Evolutionary conservation across 2,797 vertebrate genomes (phyloP), one percentile per base, ranked within the genome.

Genomic region (Alcedo atthis): DNA sequence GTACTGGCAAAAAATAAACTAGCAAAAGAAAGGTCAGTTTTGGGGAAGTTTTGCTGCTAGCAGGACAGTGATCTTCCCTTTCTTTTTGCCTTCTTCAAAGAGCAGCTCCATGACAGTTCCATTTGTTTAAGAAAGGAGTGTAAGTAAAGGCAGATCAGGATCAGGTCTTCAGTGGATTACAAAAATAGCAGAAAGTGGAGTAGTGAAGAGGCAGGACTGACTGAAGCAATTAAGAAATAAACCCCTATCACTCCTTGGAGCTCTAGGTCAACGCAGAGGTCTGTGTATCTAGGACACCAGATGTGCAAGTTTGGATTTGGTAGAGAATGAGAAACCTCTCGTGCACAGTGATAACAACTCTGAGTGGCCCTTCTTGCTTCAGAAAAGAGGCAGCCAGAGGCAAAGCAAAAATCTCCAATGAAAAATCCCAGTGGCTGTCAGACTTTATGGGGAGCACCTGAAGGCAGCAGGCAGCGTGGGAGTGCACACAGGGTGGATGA

Each of bases 301-400:
- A 73, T 42, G 69, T 67, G 73, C 16, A 86, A 63, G 26, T 62
- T 12, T 43, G 9, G 24, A 55, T 81, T 69, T 76, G 46, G 54
- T 28, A 48, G 53, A 87, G 74, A 89, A 90, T 25, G 15, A 91
- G 70, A 76, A 81, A 77, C 7, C n/a, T 80, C 68, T 71, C 30
- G 30, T 12, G 57, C 33, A 32, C 21, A 43, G 67, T 7, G 15
- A 19, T 24, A 92, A 66, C 67, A 93, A 42, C 33, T 92, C 74
- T 22, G 30, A 76, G 76, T 15, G 24, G 24, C 46, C 67, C 45
- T 77, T 81, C 70, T 81, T 32, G 12, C 59, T 33, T 57, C 73
- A 92, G 18, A 57, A 80, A 64, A 62, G 25, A 69, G 21, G 81
- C 5, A 3, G 46, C 32, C 54, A 78, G 43, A 73, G 77, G 73